These are phyloP conservation scores for Calliphora vomitoria DNA, from an alignment of 2,888 invertebrate species.

Conservation along the genomic window DNA sequence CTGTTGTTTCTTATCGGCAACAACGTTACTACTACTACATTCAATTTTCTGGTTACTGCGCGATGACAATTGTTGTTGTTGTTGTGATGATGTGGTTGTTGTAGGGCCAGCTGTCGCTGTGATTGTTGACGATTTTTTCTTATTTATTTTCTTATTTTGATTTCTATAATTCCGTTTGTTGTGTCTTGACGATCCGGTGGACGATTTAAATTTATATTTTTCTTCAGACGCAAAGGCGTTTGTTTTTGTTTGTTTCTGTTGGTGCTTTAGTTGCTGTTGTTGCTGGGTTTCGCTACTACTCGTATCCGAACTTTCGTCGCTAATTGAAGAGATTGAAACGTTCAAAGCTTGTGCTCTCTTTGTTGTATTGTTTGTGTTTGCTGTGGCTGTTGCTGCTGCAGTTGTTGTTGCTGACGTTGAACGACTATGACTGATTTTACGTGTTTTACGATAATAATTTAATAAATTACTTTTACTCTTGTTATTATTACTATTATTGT, in stretches of 20 bases:
- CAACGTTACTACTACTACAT: slow-evolving; percentile 67
- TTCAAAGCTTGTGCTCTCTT: slow-evolving; percentile 41
- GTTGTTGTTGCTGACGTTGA: slow-evolving; percentile 51
- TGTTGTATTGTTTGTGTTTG: slow-evolving; percentile 47
- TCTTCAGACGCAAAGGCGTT: slow-evolving; percentile 69
- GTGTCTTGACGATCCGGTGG: slow-evolving; percentile 67
- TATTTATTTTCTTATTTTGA: slow-evolving; percentile 67
- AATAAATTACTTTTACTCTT: slow-evolving; percentile 80
- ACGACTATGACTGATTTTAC: slow-evolving; percentile 80
- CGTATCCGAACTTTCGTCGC: slow-evolving; percentile 75
- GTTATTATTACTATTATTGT: slow-evolving; percentile 51
- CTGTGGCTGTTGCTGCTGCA: slow-evolving; percentile 58
- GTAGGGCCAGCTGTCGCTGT: slow-evolving; percentile 42
- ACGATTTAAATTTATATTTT: slow-evolving; percentile 71
- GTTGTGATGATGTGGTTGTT: slow-evolving; percentile 43
- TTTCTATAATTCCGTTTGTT: slow-evolving; percentile 66
- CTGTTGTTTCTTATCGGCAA: slow-evolving; percentile 70
- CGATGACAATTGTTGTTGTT: slow-evolving; percentile 39
- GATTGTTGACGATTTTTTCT: slow-evolving; percentile 56
- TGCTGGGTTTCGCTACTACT: slow-evolving; percentile 72
- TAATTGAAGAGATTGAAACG: slow-evolving; percentile 46
- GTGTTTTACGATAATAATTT: slow-evolving; percentile 84
- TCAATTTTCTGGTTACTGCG: slow-evolving; percentile 71
- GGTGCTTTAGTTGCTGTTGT: slow-evolving; percentile 21
- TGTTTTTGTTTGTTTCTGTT: slow-evolving; percentile 65